phyloP scores from a whole-genome alignment of 2,888 invertebrate species.

The Silvanus unidentatus region DNA sequence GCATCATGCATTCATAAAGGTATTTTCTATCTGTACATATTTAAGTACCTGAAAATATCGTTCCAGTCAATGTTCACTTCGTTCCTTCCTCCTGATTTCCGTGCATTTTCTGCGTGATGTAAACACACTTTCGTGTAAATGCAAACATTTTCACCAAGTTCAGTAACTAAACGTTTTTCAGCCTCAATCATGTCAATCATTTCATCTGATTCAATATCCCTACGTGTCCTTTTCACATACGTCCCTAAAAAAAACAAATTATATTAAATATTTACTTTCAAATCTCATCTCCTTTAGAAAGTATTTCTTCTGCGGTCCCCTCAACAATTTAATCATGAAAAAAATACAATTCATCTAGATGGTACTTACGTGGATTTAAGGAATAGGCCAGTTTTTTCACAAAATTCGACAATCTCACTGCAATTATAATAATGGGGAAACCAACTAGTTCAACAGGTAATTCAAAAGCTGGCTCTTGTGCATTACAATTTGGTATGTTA shows the following conservation, averaged over 20 bases:
- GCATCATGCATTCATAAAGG: too few species aligned
- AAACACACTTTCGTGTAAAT: conserved; percentile 73
- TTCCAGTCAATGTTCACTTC: conserved; percentile 61
- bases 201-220: conserved; percentile 50
- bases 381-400: conserved; percentile 78
- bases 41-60: conserved; percentile 67
- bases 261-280: background rate
- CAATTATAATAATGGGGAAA: conserved; percentile 75
- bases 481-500: conserved; percentile 8
- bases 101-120: conserved; percentile 59
- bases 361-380: conserved; percentile 69
- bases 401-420: conserved; percentile 73
- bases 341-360: background rate
- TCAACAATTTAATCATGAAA: background rate
- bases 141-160: conserved; percentile 73
- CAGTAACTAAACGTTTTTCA: conserved; percentile 71
- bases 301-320: background rate
- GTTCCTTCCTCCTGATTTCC: conserved; percentile 37
- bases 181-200: conserved; percentile 63
- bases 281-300: background rate
- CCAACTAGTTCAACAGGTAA: conserved; percentile 80
- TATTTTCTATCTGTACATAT: too few species aligned
- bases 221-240: conserved; percentile 61
- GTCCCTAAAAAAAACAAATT: conserved; percentile 62
- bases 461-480: conserved; percentile 56